Conservation (phyloP, 2,888 invertebrate species). For the Aporophyla nigra region DNA sequence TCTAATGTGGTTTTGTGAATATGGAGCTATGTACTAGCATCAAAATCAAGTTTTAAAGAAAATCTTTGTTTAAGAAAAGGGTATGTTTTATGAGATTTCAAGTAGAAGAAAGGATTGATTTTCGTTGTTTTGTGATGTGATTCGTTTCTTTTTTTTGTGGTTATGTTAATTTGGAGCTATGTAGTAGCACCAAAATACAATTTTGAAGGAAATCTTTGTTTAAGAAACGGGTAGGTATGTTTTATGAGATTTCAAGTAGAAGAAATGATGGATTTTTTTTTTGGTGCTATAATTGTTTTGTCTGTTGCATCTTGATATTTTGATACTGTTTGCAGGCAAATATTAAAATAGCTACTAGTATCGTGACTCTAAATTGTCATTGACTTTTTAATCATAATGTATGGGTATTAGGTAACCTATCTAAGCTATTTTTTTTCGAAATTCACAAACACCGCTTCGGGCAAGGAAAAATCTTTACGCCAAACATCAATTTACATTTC, state of each 20-base stretch:
- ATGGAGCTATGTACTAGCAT: not conserved
- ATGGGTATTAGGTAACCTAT: not conserved
- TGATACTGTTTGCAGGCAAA: not conserved
- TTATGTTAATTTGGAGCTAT: not conserved
- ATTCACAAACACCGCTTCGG: not conserved
- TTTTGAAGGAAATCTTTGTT: not conserved
- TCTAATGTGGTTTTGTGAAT: not conserved
- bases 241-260: not conserved
- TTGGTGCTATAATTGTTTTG: not conserved
- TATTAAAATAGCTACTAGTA: not conserved
- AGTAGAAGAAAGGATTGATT: not conserved
- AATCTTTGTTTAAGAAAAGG: not conserved
- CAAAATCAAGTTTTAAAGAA: not conserved
- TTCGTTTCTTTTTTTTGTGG: not conserved
- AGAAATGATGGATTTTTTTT: not conserved
- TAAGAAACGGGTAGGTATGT: constrained; percentile 14
- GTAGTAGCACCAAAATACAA: no score
- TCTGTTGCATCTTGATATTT: not conserved
- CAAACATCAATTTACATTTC: constrained; percentile 1
- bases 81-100: not conserved
- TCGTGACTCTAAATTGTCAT: no score
- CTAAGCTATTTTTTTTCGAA: not conserved
- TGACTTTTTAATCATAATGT: no score
- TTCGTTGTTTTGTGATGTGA: not conserved
- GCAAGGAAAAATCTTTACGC: constrained; percentile 3